Evolutionary conservation across 2,888 invertebrate genomes (phyloP), one percentile per base, ranked within the genome.

Genomic region (Drosophila melanosoma): DNA sequence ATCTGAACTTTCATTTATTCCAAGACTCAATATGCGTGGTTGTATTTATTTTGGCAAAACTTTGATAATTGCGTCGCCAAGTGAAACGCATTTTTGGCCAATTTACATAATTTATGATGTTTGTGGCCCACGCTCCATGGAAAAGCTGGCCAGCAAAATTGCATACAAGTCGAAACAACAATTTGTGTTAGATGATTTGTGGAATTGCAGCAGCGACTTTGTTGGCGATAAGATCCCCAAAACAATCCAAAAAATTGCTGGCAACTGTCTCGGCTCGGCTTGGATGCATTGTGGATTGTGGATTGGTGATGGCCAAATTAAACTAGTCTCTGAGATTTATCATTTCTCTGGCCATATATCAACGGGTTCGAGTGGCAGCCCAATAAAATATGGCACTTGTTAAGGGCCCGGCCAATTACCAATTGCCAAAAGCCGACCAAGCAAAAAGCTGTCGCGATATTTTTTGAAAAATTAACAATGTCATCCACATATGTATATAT

Each of bases 361-460:
- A 85, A 56, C 7, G 7, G 26, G 60, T 60, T 68, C 78, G 68
- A 89, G 88, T 83, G 88, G 74, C 83, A 90, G 83, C 74, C 86
- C 90, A 88, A 90, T 85, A 85, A 85, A 83, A 90, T 90, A 90
- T 90, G 89, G 90, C 74, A 82, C 74, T 87, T 89, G 89, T 69
- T 87, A 67, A 68, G 81, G 82, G 71, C 81, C 67, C 33, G 67
- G 81, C 72, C 76, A 33, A 84, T 87, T 90, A 82, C 87, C 82
- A 82, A 80, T 75, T 57, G 64, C 62, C 77, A 79, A 79, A 62
- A 70, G 63, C 52, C 51, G 65, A 12, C 64, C 70, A 75, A 76
- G 77, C 81, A 71, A 72, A 78, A 69, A 87, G 68, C 88, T 90
- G 90, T 88, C 88, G 89, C 89, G 85, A 83, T 66, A 76, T 89